Conservation (phyloP, 1,140 invertebrate species). For the Berghia stephanieae region DNA sequence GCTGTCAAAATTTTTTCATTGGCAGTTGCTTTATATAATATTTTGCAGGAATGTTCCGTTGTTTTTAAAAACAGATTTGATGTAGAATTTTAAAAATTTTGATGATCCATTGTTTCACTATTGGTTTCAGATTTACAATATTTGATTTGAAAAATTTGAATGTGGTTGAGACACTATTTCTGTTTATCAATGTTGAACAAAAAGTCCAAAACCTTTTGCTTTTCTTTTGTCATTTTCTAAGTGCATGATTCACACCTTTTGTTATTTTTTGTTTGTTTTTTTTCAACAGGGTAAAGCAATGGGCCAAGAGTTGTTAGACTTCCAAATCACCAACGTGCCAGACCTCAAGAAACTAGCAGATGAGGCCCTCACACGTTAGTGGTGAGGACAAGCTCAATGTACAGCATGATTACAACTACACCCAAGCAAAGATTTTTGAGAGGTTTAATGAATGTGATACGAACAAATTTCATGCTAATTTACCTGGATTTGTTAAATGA, state of each 20-base stretch:
- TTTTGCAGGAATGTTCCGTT: no score
- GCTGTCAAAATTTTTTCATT: no score
- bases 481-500: no score
- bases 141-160: neutral
- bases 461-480: no score
- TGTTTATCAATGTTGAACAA: neutral
- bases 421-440: no score
- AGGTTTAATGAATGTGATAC: no score
- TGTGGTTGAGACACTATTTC: neutral
- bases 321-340: slow-evolving; percentile 65
- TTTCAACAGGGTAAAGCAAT: slow-evolving; percentile 67
- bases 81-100: no score
- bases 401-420: no score
- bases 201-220: neutral
- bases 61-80: no score
- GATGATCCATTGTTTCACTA: no score
- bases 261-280: slow-evolving; percentile 20
- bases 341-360: slow-evolving; percentile 38
- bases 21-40: no score
- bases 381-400: neutral
- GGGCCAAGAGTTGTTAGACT: slow-evolving; percentile 68
- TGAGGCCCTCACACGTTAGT: neutral
- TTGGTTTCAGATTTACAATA: no score
- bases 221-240: neutral
- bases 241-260: neutral